These are phyloP conservation scores for Atrichornis clamosus DNA, from an alignment of 2,113 vertebrate genomes.

Conservation along the genomic window DNA sequence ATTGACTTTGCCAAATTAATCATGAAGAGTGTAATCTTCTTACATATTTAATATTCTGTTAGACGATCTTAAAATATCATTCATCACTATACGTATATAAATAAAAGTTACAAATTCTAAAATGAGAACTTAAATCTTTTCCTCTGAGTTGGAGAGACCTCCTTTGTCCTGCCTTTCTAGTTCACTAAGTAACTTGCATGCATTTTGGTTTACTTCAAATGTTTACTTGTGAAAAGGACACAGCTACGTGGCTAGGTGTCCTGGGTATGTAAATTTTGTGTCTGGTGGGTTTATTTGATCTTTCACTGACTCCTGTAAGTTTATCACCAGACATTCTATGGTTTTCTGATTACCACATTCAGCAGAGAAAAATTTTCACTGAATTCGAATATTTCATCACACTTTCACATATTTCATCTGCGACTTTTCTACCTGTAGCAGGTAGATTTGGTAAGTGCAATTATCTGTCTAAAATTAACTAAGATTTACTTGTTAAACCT, in stretches of 20 bases:
- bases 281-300: neutral
- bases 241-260: neutral
- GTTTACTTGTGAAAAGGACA: neutral
- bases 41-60: neutral
- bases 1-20: constrained; percentile 26
- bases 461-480: neutral
- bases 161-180: neutral
- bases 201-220: neutral
- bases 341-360: neutral
- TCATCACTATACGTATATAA: neutral
- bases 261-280: neutral
- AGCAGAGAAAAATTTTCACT: neutral
- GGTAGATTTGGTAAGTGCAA: neutral
- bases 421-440: neutral
- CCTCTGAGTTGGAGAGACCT: neutral
- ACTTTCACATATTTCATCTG: neutral
- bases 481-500: neutral
- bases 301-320: neutral
- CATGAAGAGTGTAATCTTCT: neutral
- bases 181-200: neutral
- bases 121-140: neutral
- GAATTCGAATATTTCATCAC: neutral
- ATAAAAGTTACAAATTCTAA: neutral
- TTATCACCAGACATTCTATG: neutral
- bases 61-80: neutral